Evolutionary conservation across 2,888 invertebrate genomes (phyloP).

Genomic region (Drosophila meridionalis): DNA sequence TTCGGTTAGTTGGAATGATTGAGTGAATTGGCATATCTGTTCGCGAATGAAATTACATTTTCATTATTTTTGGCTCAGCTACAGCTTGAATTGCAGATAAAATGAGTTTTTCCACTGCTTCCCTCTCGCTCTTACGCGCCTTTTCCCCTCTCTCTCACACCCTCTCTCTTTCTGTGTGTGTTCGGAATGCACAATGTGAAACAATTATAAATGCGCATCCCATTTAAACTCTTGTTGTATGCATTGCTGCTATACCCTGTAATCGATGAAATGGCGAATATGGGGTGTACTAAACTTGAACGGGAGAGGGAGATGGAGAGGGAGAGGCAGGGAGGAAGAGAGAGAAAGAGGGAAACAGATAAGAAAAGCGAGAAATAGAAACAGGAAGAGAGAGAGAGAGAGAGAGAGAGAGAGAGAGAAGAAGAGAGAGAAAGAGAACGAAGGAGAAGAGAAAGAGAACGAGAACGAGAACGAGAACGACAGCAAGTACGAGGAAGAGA

Average conservation of each 20-base stretch:
- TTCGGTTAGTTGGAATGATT: conserved; percentile 29
- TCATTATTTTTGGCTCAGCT: conserved; percentile 64
- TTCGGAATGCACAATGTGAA: conserved; percentile 46
- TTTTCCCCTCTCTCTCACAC: background rate
- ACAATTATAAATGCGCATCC: conserved; percentile 79
- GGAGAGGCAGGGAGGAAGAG: background rate
- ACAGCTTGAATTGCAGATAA: conserved; percentile 51
- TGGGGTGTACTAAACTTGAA: background rate
- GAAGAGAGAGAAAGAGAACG: too few relatives aligned
- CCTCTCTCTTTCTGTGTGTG: background rate
- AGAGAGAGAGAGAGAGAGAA: too few relatives aligned
- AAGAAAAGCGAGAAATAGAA: background rate
- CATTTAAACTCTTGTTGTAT: conserved; percentile 54
- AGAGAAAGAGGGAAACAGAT: background rate
- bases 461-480: too few relatives aligned
- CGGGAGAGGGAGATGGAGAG: background rate
- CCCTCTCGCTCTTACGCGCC: background rate
- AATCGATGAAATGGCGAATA: background rate
- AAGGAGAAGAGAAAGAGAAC: background rate
- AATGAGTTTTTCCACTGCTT: conserved; percentile 10
- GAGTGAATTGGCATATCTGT: conserved; percentile 56
- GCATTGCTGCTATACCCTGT: background rate
- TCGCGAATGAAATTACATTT: conserved; percentile 76
- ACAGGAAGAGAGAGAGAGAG: too few relatives aligned
- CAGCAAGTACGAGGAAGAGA: too few relatives aligned